Evolutionary conservation across 1,140 invertebrate genomes (phyloP), one percentile per base, ranked within the genome.

Genomic region (Anthonomus grandis): DNA sequence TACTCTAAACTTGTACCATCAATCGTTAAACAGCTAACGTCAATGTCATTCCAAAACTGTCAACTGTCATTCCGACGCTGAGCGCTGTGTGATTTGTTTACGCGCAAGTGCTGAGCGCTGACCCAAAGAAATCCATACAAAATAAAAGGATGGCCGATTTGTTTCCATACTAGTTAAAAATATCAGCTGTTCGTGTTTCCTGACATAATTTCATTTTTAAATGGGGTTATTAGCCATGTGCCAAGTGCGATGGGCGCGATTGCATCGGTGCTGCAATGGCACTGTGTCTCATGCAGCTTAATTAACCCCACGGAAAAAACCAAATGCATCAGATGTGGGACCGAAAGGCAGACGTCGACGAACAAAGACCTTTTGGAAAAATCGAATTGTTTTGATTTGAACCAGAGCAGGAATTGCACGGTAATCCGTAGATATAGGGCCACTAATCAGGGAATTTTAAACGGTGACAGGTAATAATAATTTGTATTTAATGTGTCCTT

Each of bases 261-360:
- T 78, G 89, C 88, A 78, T 91, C 89, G 70, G 87, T 91, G 76
- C 81, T 90, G 70, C 89, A 92, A 77, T 94, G 90, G 90, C 84
- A 87, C 79, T 93, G 91, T 81, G 81, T 81, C 72, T 81, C 83
- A 74, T 93, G 90, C 78, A 83, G 86, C 75, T 81, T 89, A 73
- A 90, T 91, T 75, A 92, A 93, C 78, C 87, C 87, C 59, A 91
- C 86, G 39, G 89, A 91, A 73, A 83, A 81, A 71, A 73, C 82
- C 57, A 82, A 81, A 75, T 94, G 91, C 76, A 81, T 85, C 75
- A 84, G 86, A 78, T 93, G 90, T 79, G 87, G 86, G 60, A 76
- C 78, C 24, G 25, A 18, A 46, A 64, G 70, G 56, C 59, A 70
- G 59, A 64, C 54, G 53, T 57, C 58, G 48, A 27, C 60, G 21